Evolutionary conservation across 2,797 vertebrate species (phyloP).

Genomic region (Labeo calbasu): DNA sequence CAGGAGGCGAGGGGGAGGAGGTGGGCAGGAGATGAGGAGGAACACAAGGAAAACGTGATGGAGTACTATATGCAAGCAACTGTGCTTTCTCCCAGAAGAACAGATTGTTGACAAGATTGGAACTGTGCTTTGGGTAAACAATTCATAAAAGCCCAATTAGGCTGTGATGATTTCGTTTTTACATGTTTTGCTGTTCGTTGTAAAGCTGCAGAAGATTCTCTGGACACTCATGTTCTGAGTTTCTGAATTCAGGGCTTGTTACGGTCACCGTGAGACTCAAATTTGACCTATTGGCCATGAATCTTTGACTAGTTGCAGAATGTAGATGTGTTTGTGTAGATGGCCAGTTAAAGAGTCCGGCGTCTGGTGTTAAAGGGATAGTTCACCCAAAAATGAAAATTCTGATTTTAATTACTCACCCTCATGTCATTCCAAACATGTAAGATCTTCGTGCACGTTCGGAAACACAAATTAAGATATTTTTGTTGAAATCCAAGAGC

Average conservation of each 20-base stretch:
- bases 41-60: slow-evolving; percentile 25
- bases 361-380: no score
- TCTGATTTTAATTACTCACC: no score
- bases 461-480: no score
- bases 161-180: slow-evolving; percentile 14
- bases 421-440: no score
- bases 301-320: neutral
- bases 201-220: neutral
- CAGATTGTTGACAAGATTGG: slow-evolving; percentile 38
- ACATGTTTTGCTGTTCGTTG: slow-evolving; percentile 15
- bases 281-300: neutral
- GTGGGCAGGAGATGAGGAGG: slow-evolving; percentile 40
- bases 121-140: slow-evolving; percentile 43
- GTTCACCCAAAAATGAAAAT: no score
- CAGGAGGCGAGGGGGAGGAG: slow-evolving; percentile 45
- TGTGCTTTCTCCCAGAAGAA: slow-evolving; percentile 38
- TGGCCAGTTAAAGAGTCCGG: neutral
- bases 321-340: neutral
- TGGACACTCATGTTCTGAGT: neutral
- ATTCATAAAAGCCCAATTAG: slow-evolving; percentile 47
- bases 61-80: slow-evolving; percentile 44
- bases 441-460: no score
- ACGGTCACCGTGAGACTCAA: neutral
- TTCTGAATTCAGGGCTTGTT: neutral
- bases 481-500: no score